A percentile compares a stretch with the other conserved stretches of the same genome.
phyloP scores from a whole-genome alignment of 2,888 invertebrate species.

The Leucophenga maculata region DNA sequence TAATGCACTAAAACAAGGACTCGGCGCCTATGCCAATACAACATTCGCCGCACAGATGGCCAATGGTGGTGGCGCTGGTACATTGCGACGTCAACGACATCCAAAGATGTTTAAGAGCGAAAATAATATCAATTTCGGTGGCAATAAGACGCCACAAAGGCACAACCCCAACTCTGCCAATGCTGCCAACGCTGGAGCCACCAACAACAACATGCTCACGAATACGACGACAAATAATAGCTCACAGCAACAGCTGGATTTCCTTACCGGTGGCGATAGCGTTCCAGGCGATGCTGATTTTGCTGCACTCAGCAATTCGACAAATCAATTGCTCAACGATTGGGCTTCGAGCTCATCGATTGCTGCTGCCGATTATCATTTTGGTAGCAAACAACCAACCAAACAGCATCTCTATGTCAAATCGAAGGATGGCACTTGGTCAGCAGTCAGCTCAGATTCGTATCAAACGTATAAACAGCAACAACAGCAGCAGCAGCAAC shows the following conservation, averaged over 20 bases:
- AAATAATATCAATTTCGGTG: conserved; percentile 68
- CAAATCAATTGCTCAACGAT: conserved; percentile 67
- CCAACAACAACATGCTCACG: conserved; percentile 21
- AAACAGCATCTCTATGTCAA: conserved; percentile 72
- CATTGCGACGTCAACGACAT: conserved; percentile 70
- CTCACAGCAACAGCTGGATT: conserved; percentile 50
- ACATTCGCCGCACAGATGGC: conserved; percentile 65
- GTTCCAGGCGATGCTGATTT: conserved; percentile 57
- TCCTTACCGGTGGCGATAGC: conserved; percentile 54
- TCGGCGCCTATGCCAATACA: conserved; percentile 68
- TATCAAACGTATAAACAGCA: conserved; percentile 69
- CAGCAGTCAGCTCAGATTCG: conserved; percentile 69
- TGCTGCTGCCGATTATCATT: conserved; percentile 64
- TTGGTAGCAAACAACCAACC: conserved; percentile 69
- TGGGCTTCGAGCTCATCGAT: conserved; percentile 67
- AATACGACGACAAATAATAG: conserved; percentile 29
- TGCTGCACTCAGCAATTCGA: conserved; percentile 62
- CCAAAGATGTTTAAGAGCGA: conserved; percentile 72
- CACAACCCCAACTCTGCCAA: conserved; percentile 33
- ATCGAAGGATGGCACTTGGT: conserved; percentile 72
- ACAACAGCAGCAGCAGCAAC: conserved; percentile 55
- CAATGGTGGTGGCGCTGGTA: conserved; percentile 66
- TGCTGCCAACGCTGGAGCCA: conserved; percentile 38
- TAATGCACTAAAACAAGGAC: conserved; percentile 68
- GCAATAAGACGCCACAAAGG: conserved; percentile 48